Percentiles rank a stretch among this genome's conserved stretches.
These are phyloP conservation scores for Cheilosia vulpina DNA, from an alignment of 2,888 invertebrate species.

Conservation along the genomic window DNA sequence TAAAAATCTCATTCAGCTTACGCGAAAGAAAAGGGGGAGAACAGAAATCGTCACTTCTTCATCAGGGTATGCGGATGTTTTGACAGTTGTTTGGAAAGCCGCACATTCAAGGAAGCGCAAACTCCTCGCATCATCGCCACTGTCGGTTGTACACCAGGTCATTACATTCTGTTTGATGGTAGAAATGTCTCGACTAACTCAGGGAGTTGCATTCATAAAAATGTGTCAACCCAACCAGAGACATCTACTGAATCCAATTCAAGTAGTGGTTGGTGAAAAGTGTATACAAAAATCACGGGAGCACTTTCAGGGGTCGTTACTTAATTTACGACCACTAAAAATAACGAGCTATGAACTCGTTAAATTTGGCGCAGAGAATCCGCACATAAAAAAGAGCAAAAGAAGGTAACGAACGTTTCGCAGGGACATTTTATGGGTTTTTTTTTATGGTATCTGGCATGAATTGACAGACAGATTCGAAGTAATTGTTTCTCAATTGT, in stretches of 20 bases:
- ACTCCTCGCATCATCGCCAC: slow-evolving; percentile 35
- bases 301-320: slow-evolving; percentile 76
- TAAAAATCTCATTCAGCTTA: slow-evolving; percentile 62
- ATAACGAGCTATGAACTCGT: slow-evolving; percentile 77
- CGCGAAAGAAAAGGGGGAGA: slow-evolving; percentile 43
- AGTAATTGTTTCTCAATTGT: slow-evolving; percentile 70
- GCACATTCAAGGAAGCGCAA: slow-evolving; percentile 74
- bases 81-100: slow-evolving; percentile 49
- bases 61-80: slow-evolving; percentile 8
- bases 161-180: slow-evolving; percentile 33
- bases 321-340: slow-evolving; percentile 78
- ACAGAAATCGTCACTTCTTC: slow-evolving; percentile 37
- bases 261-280: slow-evolving; percentile 42
- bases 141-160: slow-evolving; percentile 36
- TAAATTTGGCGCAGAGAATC: slow-evolving; percentile 60
- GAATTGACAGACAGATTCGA: slow-evolving; percentile 42
- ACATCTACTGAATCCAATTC: slow-evolving; percentile 1
- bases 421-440: slow-evolving; percentile 46
- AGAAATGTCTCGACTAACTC: slow-evolving; percentile 46
- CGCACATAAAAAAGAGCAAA: slow-evolving; percentile 10
- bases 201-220: slow-evolving; percentile 46
- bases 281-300: slow-evolving; percentile 62
- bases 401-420: slow-evolving; percentile 31
- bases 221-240: slow-evolving; percentile 43
- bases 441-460: slow-evolving; percentile 42